Evolutionary conservation across 2,888 invertebrate genomes (phyloP).

Genomic region (Drosophila austrosaltans): DNA sequence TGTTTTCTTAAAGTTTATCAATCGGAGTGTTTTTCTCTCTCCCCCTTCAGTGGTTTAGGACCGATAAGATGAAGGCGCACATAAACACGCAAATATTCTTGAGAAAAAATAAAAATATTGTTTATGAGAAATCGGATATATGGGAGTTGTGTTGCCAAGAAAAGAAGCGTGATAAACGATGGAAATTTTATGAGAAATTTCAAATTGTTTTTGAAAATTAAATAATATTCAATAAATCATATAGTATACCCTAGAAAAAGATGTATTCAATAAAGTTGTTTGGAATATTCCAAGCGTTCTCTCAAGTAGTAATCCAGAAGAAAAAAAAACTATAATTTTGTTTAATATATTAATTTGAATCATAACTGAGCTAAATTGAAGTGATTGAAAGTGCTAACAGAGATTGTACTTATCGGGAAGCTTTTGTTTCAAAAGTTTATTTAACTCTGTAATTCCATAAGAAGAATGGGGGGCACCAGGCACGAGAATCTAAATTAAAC

Average conservation of each 20-base stretch:
- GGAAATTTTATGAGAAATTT: not conserved
- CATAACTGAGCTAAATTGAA: not conserved
- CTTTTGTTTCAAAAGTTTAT: slow-evolving; percentile 12
- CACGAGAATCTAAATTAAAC: slow-evolving; percentile 59
- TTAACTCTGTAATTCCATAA: slow-evolving; percentile 1
- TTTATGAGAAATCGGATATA: slow-evolving; percentile 36
- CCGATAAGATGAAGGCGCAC: slow-evolving; percentile 30
- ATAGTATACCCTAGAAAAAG: not conserved
- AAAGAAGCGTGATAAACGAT: not conserved
- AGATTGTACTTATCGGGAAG: slow-evolving; percentile 2
- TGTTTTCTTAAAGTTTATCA: not conserved
- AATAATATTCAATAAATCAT: not conserved
- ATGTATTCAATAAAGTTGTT: not conserved
- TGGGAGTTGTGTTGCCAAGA: not conserved
- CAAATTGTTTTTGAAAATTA: not conserved
- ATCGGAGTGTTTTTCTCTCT: not conserved
- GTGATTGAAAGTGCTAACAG: not conserved
- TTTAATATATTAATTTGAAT: not conserved
- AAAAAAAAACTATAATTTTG: not conserved
- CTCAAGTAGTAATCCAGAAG: not conserved
- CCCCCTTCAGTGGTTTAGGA: not conserved
- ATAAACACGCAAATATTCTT: slow-evolving; percentile 24
- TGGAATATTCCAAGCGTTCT: not conserved
- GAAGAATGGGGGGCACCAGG: not conserved
- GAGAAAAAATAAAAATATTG: slow-evolving; percentile 2